Evolutionary conservation across 2,888 invertebrate genomes (phyloP).

Genomic region (Scrobipalpa atriplicella): DNA sequence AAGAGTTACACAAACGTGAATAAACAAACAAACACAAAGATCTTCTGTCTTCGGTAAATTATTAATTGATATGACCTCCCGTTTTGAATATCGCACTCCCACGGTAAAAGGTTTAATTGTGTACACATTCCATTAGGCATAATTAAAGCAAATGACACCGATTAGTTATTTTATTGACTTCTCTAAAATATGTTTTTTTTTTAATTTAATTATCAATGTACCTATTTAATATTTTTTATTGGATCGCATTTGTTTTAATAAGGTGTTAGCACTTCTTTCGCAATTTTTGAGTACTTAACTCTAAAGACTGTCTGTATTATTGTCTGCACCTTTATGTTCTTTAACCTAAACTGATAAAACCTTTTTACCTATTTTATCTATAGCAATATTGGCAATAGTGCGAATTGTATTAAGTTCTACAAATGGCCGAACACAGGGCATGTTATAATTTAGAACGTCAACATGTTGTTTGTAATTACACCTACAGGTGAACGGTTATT

Average conservation of each 20-base stretch:
- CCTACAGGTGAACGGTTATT: constrained; percentile 27
- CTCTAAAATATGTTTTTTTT: too few relatives aligned
- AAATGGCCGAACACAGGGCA: background rate
- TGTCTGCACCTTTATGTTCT: too few relatives aligned
- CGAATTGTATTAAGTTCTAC: background rate
- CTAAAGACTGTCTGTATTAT: too few relatives aligned
- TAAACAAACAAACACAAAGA: constrained; percentile 7
- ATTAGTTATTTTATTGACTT: background rate
- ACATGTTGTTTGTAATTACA: constrained; percentile 19
- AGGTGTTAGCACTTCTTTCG: too few relatives aligned
- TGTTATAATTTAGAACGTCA: constrained; percentile 14
- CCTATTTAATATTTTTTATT: too few relatives aligned
- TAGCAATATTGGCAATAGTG: background rate
- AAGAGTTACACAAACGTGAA: constrained; percentile 20
- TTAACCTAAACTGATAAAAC: too few relatives aligned
- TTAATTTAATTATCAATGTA: too few relatives aligned
- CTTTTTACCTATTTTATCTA: too few relatives aligned
- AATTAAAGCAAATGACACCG: background rate
- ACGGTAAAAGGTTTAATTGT: background rate
- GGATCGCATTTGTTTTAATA: too few relatives aligned
- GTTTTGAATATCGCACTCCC: background rate
- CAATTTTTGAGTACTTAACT: too few relatives aligned
- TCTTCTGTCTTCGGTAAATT: constrained; percentile 22
- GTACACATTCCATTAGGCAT: background rate
- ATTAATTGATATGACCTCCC: constrained; percentile 33